phyloP scores from a whole-genome alignment of 2,888 invertebrate species.

The Tryphoninae sp. region DNA sequence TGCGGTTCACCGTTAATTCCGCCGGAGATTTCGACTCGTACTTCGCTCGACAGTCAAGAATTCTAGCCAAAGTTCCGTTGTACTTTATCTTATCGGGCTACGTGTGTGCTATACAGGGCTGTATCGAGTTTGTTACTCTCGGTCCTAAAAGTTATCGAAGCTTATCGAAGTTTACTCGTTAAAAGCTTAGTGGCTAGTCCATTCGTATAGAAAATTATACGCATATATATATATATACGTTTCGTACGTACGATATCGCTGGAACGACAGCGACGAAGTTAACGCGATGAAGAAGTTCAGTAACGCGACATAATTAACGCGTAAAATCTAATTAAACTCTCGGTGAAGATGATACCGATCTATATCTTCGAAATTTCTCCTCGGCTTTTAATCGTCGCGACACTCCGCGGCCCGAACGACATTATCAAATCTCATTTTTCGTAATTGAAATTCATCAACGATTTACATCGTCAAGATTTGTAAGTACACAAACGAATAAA shows the following conservation, averaged over 20 bases:
- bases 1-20: constrained; percentile 55
- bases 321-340: constrained; percentile 51
- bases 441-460: no score
- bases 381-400: no score
- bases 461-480: no score
- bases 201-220: background rate
- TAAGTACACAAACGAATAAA: no score
- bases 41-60: constrained; percentile 37
- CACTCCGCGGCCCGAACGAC: no score
- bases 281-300: constrained; percentile 1
- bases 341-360: background rate
- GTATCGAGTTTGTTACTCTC: background rate
- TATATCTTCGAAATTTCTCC: no score
- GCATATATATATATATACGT: background rate
- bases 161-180: constrained; percentile 42
- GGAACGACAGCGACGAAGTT: background rate
- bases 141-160: constrained; percentile 51
- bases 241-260: background rate
- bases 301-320: constrained; percentile 35
- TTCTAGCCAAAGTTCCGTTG: constrained; percentile 27
- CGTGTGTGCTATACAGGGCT: background rate
- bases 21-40: constrained; percentile 4
- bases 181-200: constrained; percentile 1
- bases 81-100: background rate
- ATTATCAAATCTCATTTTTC: no score